Evolutionary conservation across 2,888 invertebrate species (phyloP).

Genomic region (Byasa hedistus): DNA sequence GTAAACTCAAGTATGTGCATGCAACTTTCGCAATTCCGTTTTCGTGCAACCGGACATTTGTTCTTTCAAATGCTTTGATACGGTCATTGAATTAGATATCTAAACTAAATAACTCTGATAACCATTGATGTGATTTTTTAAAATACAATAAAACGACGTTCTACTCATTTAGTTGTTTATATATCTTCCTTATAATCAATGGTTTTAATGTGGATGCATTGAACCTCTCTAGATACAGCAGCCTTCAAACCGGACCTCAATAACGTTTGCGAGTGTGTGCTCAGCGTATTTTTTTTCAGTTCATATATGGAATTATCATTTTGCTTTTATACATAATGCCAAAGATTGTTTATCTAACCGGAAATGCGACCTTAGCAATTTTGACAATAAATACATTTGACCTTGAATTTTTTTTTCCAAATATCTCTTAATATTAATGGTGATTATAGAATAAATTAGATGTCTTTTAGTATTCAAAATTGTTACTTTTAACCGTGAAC

Average conservation of each 20-base stretch:
- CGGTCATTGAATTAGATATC: slow-evolving; percentile 12
- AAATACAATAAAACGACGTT: not conserved
- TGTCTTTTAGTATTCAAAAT: not conserved
- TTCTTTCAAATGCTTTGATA: slow-evolving; percentile 16
- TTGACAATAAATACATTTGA: not conserved
- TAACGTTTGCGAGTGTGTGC: too few relatives aligned
- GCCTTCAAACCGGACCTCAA: too few relatives aligned
- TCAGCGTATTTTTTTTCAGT: too few relatives aligned
- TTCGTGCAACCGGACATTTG: slow-evolving; percentile 22
- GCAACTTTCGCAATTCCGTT: slow-evolving; percentile 33
- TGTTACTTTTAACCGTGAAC: too few relatives aligned
- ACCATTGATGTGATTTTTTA: not conserved
- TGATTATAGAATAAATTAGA: not conserved
- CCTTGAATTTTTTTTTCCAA: not conserved
- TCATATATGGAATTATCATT: too few relatives aligned
- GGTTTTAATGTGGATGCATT: too few relatives aligned
- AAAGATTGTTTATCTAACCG: not conserved
- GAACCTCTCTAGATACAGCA: too few relatives aligned
- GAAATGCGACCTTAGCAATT: not conserved
- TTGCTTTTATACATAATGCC: not conserved
- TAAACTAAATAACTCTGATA: not conserved
- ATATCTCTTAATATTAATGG: not conserved
- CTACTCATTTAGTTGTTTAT: too few relatives aligned
- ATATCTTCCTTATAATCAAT: too few relatives aligned
- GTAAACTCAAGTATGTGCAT: slow-evolving; percentile 20